Evolutionary conservation across 2,113 vertebrate species (phyloP), one percentile per base, ranked within the genome.

Genomic region (Arothron firmamentum): DNA sequence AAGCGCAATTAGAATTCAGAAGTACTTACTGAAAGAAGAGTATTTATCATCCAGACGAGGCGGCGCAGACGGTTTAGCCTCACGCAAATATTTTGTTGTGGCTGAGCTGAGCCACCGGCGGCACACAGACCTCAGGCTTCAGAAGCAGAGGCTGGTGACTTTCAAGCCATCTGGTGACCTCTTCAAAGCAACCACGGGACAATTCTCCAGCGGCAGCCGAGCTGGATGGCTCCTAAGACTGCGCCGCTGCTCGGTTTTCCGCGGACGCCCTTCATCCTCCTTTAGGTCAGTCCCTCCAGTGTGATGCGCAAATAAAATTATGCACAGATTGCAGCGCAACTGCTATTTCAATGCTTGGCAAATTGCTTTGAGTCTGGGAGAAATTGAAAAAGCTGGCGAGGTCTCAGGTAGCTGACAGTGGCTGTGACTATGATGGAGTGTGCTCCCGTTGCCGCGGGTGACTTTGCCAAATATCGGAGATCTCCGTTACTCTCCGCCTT

Each of bases 351-450:
- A 74, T 52, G 65, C 83, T 69, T 78, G 73, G 82, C 72, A 85
- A 85, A 89, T 87, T 88, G 81, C 80, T 81, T 57, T 52, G 73
- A 78, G 76, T 69, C 83, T 54, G 45, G 72, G 67, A 88, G 83
- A 89, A 88, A 89, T 88, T 86, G 83, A 88, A 89, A 88, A 88
- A 74, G 70, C 78, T 89, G 88, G 88, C 88, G 76, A 75, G 65
- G 76, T 81, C 79, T 84, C 76, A 70, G 79, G 62, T 81, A 86
- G 74, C 88, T 88, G 88, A 86, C 88, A 89, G 79, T 84, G 81
- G 82, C 85, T 77, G 76, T 85, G 88, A 87, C 82, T 83, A 86
- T 87, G 88, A 88, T 86, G 81, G 87, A 88, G 83, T 85, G 82
- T 89, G 79, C 81, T 85, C 86, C 85, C 82, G 79, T 87, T 87